Base-by-base conservation (phyloP, 2,888 invertebrate genomes). In the Tinea semifulvella region DNA sequence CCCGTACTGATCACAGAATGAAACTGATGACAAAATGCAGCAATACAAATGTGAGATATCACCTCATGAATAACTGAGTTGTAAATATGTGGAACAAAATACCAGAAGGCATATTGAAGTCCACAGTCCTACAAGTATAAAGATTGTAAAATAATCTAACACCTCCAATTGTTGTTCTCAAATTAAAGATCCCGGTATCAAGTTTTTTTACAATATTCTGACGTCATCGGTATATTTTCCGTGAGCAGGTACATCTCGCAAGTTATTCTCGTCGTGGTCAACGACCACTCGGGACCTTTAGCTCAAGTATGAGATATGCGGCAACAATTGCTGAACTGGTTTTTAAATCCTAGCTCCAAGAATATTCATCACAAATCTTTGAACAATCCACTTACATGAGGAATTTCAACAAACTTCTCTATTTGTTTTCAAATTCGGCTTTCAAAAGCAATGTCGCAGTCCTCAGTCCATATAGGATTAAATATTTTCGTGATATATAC, bases 231-330 rank as follows among this genome's bases (percentile, higher is more conserved):
- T 39, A 18, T 13, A 22, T 40, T 40, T 22, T 40, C n/a, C 40
- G n/a, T 22, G 42, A 61, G 60, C 70, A 74, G 70, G 71, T 68
- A 72, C 65, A 60, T 40, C 42, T 42, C 42, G 26, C 60, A 61
- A 60, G 63, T 68, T 76, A 77, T 75, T 75, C 75, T 72, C 62
- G 67, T 63, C 66, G 65, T 77, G 77, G 79, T 77, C 79, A 77
- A 57, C 76, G 79, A 79, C 77, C 79, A 76, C 61, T 61, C 60
- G 57, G 64, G 68, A 75, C 79, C 76, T 75, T 40, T 40, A 40
- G 31, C 36, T 16, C 17, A 11, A 36, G 20, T 14, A 20, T 22
- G 40, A 40, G 40, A 22, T 22, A 20, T 20, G 40, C 38, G 17
- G n/a, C 16, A 40, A 40, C 40, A 22, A 40, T 40, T 11, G 22